Percentiles rank a stretch among this genome's conserved stretches.
Conservation (phyloP, 1,140 invertebrate genomes). For the Bombus picipes region DNA sequence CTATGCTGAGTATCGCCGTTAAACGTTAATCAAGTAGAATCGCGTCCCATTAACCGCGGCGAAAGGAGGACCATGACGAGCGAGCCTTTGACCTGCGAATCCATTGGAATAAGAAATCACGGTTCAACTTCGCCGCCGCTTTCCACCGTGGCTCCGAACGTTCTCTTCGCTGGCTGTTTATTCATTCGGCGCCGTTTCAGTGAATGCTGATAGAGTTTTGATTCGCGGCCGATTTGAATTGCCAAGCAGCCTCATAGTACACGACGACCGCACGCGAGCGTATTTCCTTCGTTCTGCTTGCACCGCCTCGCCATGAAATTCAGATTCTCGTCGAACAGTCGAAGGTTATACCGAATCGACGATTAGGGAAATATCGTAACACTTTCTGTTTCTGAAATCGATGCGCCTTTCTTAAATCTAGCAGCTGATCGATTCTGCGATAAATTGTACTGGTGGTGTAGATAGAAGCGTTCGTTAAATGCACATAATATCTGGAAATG, state of each 20-base stretch:
- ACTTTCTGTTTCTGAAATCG: background rate
- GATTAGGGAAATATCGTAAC: slow-evolving; percentile 37
- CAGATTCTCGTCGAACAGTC: background rate
- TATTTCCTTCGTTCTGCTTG: background rate
- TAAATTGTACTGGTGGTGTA: too few relatives aligned
- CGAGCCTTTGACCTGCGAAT: slow-evolving; percentile 26
- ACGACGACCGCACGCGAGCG: background rate
- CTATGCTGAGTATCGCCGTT: background rate
- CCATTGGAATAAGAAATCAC: slow-evolving; percentile 27
- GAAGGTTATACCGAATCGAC: slow-evolving; percentile 8
- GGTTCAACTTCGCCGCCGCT: background rate
- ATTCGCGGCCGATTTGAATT: slow-evolving; percentile 38
- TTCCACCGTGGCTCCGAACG: background rate
- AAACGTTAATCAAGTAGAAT: slow-evolving; percentile 37
- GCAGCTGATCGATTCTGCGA: background rate
- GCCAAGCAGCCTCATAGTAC: slow-evolving; percentile 15
- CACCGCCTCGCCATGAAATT: background rate
- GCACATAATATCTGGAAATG: too few relatives aligned
- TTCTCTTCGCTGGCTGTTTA: background rate
- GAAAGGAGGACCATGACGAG: background rate
- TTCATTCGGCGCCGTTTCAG: slow-evolving; percentile 33
- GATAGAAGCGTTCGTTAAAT: too few relatives aligned
- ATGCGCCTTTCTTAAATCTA: background rate
- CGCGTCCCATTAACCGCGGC: slow-evolving; percentile 11
- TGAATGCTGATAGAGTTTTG: slow-evolving; percentile 35